These are phyloP conservation scores for Abscondita cerata DNA, from an alignment of 2,888 invertebrate genomes.

Conservation along the genomic window DNA sequence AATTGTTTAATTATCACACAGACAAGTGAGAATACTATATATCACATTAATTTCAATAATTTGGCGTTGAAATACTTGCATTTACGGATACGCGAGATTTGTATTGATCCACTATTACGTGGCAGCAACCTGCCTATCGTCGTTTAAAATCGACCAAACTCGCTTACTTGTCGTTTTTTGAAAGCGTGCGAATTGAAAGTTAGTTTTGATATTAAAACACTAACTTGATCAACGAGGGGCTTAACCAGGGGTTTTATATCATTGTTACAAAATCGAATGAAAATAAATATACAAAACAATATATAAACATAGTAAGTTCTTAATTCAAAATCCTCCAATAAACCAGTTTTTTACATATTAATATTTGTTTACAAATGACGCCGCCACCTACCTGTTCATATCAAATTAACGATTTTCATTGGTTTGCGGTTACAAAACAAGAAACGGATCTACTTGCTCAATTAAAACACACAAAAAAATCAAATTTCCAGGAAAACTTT, in stretches of 20 bases:
- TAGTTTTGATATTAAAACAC: conserved; percentile 43
- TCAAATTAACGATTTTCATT: no score
- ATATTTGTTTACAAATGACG: no score
- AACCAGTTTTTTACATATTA: no score
- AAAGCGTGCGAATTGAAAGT: conserved; percentile 49
- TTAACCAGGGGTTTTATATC: conserved; percentile 16
- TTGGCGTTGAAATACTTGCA: conserved; percentile 59
- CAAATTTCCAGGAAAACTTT: no score
- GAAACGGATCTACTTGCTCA: no score
- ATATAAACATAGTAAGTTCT: no score
- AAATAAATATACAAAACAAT: no score
- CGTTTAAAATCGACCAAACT: conserved; percentile 35
- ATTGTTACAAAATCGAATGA: no score
- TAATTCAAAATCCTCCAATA: no score
- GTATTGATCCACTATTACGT: conserved; percentile 59
- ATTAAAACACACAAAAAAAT: no score
- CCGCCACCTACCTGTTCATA: no score
- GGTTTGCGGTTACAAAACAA: no score
- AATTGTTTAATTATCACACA: conserved; percentile 40
- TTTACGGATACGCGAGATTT: conserved; percentile 49
- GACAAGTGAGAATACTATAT: conserved; percentile 57
- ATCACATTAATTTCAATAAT: conserved; percentile 59
- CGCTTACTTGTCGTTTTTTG: conserved; percentile 43
- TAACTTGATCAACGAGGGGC: conserved; percentile 18
- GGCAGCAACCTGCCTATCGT: conserved; percentile 51